Evolutionary conservation across 2,888 invertebrate genomes (phyloP), one percentile per base, ranked within the genome.

Genomic region (Ornithoptera alexandrae): DNA sequence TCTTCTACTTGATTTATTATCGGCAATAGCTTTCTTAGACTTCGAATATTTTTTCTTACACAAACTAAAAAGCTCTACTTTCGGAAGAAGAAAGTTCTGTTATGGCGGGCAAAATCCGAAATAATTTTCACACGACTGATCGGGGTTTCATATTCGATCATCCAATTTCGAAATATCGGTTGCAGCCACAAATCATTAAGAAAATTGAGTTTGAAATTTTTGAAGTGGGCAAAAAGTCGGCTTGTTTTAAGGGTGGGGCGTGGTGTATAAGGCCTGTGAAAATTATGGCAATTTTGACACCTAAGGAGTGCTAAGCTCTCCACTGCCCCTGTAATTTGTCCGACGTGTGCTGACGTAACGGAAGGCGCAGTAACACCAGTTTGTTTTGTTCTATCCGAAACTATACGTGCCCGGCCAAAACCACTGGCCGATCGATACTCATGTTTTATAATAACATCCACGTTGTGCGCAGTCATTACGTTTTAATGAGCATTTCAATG

Each of bases 221-320:
- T 77, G 82, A 81, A 82, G 78, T 75, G 78, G 77, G 86, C 86
- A 90, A 92, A 92, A 92, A 89, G 89, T 86, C 90, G 89, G 89
- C 87, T 84, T 85, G 82, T 83, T 88, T 88, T 86, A 85, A 81
- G 78, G 71, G 78, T 78, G 83, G 66, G 89, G 91, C 88, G 92
- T 84, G 87, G 85, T 84, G 80, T 80, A 83, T 79, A 80, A 78
- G 81, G 79, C 82, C 81, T 80, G 84, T 84, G 82, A 79, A 84
- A 89, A 92, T 92, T 90, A 92, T 86, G 92, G 92, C 91, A 92
- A 92, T 92, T 90, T 92, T 92, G 84, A 92, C 92, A 92, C 92
- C 92, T 92, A 85, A 87, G 84, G 80, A 89, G 91, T 89, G 92
- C 89, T 90, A 92, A 90, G 88, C 88, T 88, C 83, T 84, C 81